A percentile compares a stretch with the other conserved stretches of the same genome.
Conservation (phyloP, 2,797 vertebrate species). For the Tokudaia muenninki region DNA sequence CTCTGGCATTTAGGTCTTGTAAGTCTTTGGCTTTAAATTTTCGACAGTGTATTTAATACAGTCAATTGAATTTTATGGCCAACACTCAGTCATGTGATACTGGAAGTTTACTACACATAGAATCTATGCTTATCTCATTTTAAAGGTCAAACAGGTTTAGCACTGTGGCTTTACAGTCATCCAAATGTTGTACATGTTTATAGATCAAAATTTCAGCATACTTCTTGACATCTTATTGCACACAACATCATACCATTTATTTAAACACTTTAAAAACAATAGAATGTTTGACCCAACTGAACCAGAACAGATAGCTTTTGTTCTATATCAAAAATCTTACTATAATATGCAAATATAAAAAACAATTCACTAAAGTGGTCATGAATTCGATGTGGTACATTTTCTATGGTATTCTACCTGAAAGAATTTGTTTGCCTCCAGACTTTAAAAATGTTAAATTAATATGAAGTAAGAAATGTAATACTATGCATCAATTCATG, state of each 20-base stretch:
- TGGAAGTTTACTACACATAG: background rate
- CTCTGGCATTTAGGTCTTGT: background rate
- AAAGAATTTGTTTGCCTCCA: background rate
- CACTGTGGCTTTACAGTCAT: background rate
- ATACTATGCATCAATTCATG: background rate
- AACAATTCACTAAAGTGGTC: background rate
- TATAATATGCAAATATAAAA: background rate
- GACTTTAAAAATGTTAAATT: background rate
- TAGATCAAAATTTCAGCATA: background rate
- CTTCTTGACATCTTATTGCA: background rate
- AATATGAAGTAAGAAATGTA: background rate
- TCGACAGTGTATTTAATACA: background rate
- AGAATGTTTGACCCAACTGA: background rate
- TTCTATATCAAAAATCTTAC: background rate
- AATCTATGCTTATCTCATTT: background rate
- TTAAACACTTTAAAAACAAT: background rate
- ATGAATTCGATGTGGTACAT: background rate
- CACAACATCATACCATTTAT: background rate
- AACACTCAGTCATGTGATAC: background rate
- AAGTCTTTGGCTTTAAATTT: background rate
- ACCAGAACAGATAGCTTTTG: background rate
- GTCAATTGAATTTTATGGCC: background rate
- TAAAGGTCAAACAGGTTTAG: constrained; percentile 46
- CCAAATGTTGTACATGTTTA: background rate
- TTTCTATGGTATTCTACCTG: background rate